Conservation (phyloP, 2,113 vertebrate species). For the Crocuta crocuta region DNA sequence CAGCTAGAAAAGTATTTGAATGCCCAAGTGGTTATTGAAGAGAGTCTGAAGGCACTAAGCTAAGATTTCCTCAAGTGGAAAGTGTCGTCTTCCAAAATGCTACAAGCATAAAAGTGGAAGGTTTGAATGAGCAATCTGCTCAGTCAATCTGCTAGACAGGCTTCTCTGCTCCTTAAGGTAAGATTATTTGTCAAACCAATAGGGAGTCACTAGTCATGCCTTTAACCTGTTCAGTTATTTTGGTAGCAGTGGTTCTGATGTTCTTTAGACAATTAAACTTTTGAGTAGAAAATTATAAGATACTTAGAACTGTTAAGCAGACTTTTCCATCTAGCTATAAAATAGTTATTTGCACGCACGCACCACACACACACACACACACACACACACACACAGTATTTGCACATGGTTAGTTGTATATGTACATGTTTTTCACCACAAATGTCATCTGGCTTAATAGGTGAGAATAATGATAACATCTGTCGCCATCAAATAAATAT, state of each 20-base stretch:
- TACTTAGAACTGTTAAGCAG: not conserved
- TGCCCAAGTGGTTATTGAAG: not conserved
- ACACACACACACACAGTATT: not conserved
- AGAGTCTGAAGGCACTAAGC: not conserved
- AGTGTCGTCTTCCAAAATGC: conserved; percentile 23
- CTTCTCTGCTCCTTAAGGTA: not conserved
- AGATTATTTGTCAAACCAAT: not conserved
- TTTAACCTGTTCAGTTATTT: conserved; percentile 9
- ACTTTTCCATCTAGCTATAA: conserved; percentile 37
- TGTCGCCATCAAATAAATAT: not conserved
- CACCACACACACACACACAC: too few species aligned
- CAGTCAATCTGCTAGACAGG: not conserved
- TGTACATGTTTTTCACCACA: not conserved
- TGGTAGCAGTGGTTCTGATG: not conserved
- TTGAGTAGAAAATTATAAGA: not conserved
- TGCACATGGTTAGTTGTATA: not conserved
- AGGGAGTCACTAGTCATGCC: not conserved
- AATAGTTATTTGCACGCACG: not conserved
- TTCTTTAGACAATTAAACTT: not conserved
- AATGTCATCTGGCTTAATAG: conserved; percentile 3
- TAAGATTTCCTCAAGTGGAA: conserved; percentile 24
- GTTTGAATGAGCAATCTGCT: not conserved
- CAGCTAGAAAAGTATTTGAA: conserved; percentile 5
- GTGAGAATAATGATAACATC: not conserved
- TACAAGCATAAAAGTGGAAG: conserved; percentile 11